phyloP scores from a whole-genome alignment of 2,113 vertebrate species.

The Periophthalmus modestus region DNA sequence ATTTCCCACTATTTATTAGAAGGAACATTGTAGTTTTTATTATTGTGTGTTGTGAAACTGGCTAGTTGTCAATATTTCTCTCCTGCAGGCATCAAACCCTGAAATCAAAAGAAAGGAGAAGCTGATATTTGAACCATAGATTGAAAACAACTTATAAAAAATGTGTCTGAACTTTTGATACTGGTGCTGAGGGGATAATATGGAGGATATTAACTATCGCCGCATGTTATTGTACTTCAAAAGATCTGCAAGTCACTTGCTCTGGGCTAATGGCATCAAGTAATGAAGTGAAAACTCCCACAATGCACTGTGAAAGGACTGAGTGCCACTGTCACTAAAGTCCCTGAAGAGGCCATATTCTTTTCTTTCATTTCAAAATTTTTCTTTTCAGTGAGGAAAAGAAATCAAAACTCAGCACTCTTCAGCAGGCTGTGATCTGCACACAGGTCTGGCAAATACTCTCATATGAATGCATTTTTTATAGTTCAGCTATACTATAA shows the following conservation, averaged over 20 bases:
- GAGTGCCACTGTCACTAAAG: background rate
- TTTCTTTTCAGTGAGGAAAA: background rate
- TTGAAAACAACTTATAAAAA: background rate
- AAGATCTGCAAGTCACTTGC: slow-evolving; percentile 2
- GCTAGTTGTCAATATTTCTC: too few species aligned
- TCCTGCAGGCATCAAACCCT: too few species aligned
- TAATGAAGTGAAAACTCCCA: slow-evolving; percentile 5
- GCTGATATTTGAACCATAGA: background rate
- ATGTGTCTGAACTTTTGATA: background rate
- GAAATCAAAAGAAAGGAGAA: background rate
- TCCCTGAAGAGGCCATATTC: background rate
- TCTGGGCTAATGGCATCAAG: background rate
- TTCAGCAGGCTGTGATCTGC: background rate
- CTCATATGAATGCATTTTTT: background rate
- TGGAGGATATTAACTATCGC: background rate
- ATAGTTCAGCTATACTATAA: background rate
- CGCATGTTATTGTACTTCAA: background rate
- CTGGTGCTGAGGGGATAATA: background rate
- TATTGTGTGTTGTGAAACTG: too few species aligned
- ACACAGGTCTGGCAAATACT: background rate
- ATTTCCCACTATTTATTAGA: too few species aligned
- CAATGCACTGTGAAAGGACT: background rate
- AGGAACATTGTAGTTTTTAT: too few species aligned
- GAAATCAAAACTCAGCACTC: background rate
- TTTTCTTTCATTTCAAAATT: background rate